Evolutionary conservation across 2,888 invertebrate species (phyloP), one percentile per base, ranked within the genome.

Genomic region (Apamea monoglypha): DNA sequence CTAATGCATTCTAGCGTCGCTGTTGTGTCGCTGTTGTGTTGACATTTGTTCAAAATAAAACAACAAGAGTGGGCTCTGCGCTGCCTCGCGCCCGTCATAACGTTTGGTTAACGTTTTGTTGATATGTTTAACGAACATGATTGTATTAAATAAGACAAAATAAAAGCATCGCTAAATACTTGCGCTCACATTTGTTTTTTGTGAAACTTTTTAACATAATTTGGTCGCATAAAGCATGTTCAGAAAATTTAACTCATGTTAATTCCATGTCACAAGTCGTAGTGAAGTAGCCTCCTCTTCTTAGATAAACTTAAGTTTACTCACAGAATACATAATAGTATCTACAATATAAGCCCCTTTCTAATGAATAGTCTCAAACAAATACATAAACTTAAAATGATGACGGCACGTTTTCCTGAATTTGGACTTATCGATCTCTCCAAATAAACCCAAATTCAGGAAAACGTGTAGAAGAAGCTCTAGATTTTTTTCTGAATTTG

Each of bases 11-110:
- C 80, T 80, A 84, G 74, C 82, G 64, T 64, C 56, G 56, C 36
- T 56, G 64, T 64, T 50, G 82, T 80, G 64, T 64, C 56, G 47
- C 36, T 56, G 64, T 64, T 40, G 82, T 80, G 85, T 86, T 83
- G 86, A 86, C 85, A 88, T 85, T 82, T 88, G 83, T 80, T 81
- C 70, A 56, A 82, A 84, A 86, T 78, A 83, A 88, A 87, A 72
- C 70, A 81, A 86, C 79, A 76, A 76, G 76, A 81, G 50, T 40
- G 44, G 56, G 53, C 74, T 74, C 59, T 29, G 47, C 32, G 44
- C 53, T 61, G 76, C 56, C 76, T 40, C 7, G 40, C 40, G 64
- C 63, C 40, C 14, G 59, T 36, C 74, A 67, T 76, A 66, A 72
- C 66, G 50, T 79, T 73, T 76, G 74, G 74, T 64, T 75, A 59